Evolutionary conservation across 2,797 vertebrate species (phyloP).

Genomic region (Macroramphosus scolopax): DNA sequence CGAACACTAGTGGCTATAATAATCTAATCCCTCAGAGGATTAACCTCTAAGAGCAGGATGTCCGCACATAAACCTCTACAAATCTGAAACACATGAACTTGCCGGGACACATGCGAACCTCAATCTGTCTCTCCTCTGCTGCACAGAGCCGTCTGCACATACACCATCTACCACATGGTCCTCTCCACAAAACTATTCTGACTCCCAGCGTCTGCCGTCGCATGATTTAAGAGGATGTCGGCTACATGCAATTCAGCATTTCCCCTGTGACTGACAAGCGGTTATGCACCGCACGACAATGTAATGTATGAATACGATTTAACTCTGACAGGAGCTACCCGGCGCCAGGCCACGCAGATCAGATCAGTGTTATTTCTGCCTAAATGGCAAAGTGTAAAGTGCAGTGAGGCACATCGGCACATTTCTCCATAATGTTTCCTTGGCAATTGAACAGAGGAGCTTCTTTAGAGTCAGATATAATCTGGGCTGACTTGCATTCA

Average conservation of each 20-base stretch:
- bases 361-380: slow-evolving; percentile 21
- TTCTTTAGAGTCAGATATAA: slow-evolving; percentile 44
- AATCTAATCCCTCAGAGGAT: slow-evolving; percentile 65
- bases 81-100: slow-evolving; percentile 66
- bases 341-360: no score
- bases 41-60: slow-evolving; percentile 69
- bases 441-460: slow-evolving; percentile 30
- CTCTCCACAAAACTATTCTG: slow-evolving; percentile 11
- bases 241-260: slow-evolving; percentile 6
- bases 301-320: slow-evolving; percentile 1
- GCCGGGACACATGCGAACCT: slow-evolving; percentile 56
- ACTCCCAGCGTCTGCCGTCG: slow-evolving; percentile 7
- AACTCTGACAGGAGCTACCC: slow-evolving; percentile 7
- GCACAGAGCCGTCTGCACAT: slow-evolving; percentile 8
- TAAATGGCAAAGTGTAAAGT: slow-evolving; percentile 24
- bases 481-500: slow-evolving; percentile 51
- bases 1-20: slow-evolving; percentile 38
- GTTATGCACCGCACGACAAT: not conserved
- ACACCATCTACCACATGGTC: slow-evolving; percentile 15
- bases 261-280: slow-evolving; percentile 9
- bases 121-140: slow-evolving; percentile 54
- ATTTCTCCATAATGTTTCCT: slow-evolving; percentile 39
- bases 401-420: slow-evolving; percentile 18
- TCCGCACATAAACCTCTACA: slow-evolving; percentile 66
- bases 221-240: slow-evolving; percentile 18